Evolutionary conservation across 2,113 vertebrate species (phyloP).

Genomic region (Pterocles orientalis): DNA sequence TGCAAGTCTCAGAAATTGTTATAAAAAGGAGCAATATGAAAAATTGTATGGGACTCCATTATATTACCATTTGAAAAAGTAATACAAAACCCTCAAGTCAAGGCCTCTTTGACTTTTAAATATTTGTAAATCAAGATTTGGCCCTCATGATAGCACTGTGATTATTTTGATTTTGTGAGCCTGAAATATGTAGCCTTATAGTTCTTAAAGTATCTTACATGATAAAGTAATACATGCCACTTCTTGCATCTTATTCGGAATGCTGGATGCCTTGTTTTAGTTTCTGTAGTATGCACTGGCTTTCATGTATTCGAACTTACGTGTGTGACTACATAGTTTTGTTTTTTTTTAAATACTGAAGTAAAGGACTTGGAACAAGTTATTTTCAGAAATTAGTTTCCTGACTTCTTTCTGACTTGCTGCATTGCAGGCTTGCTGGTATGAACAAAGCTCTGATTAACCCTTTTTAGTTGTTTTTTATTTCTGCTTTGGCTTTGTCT

Average conservation of each 20-base stretch:
- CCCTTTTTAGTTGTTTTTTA: neutral
- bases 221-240: neutral
- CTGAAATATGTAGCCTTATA: neutral
- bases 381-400: neutral
- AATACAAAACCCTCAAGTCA: neutral
- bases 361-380: neutral
- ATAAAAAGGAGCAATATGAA: neutral
- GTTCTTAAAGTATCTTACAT: neutral
- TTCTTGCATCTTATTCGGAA: neutral
- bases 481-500: neutral
- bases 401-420: neutral
- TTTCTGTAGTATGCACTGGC: neutral
- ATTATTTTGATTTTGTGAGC: neutral
- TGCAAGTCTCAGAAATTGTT: neutral
- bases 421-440: neutral
- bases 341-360: neutral
- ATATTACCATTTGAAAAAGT: neutral
- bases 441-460: neutral
- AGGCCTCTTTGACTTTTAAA: neutral
- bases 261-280: neutral
- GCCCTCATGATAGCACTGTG: neutral
- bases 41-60: neutral
- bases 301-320: neutral
- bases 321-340: neutral
- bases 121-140: neutral